These are phyloP conservation scores for Drosophila rellima DNA, from an alignment of 2,888 invertebrate species.

Conservation along the genomic window DNA sequence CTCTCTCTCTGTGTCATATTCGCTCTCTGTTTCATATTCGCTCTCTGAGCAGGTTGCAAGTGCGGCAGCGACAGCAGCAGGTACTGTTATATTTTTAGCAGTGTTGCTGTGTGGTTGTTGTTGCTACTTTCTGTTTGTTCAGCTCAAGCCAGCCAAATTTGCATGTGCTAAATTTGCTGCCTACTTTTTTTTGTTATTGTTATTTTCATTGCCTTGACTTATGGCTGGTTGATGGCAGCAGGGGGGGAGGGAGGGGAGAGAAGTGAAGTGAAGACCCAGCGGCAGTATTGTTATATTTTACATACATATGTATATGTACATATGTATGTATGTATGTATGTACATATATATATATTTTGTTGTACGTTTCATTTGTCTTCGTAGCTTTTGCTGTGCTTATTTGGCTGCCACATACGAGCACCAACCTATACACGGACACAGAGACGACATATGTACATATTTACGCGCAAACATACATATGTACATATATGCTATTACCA, in stretches of 20 bases:
- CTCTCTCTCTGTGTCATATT: neutral
- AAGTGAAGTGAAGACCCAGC: constrained; percentile 15
- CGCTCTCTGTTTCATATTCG: neutral
- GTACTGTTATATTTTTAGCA: constrained; percentile 77
- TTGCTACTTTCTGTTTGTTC: constrained; percentile 51
- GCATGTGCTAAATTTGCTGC: constrained; percentile 73
- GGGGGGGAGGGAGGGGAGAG: too few species aligned
- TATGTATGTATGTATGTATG: neutral
- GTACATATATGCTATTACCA: constrained; percentile 42
- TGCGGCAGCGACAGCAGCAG: constrained; percentile 63
- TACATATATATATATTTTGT: constrained; percentile 1
- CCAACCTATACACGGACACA: neutral
- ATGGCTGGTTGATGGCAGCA: neutral
- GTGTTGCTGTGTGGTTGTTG: constrained; percentile 12
- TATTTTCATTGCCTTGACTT: constrained; percentile 42
- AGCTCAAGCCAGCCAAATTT: constrained; percentile 56
- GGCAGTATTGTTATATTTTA: constrained; percentile 30
- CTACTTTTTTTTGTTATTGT: constrained; percentile 35
- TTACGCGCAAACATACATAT: neutral
- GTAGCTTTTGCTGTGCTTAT: constrained; percentile 53
- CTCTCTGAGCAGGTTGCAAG: constrained; percentile 60
- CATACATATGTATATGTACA: constrained; percentile 3
- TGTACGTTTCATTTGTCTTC: constrained; percentile 21
- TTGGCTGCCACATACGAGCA: constrained; percentile 36
- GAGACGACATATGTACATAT: constrained; percentile 1